Conservation (phyloP, 2,888 invertebrate genomes). For the Drosophila eohydei region DNA sequence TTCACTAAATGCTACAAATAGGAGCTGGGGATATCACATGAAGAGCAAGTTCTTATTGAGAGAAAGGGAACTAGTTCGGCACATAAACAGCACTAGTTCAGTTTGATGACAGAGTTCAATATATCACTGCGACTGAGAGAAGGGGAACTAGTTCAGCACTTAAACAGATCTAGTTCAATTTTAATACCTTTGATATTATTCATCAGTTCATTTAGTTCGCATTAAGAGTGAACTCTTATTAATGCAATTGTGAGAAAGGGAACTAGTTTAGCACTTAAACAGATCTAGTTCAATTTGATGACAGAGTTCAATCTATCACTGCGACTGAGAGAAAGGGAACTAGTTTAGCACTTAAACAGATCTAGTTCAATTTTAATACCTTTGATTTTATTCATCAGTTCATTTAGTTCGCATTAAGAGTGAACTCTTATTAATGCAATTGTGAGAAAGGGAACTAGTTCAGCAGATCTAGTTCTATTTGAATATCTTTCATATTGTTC, state of each 20-base stretch:
- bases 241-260: neutral
- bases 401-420: neutral
- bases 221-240: neutral
- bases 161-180: neutral
- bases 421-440: too few relatives aligned
- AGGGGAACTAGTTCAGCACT: neutral
- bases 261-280: neutral
- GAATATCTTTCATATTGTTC: too few relatives aligned
- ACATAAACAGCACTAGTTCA: neutral
- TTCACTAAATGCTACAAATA: slow-evolving; percentile 28
- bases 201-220: neutral
- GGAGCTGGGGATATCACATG: neutral
- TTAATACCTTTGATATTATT: too few relatives aligned
- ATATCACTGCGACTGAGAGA: neutral
- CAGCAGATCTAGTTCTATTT: too few relatives aligned
- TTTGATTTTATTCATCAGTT: too few relatives aligned
- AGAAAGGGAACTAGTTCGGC: neutral
- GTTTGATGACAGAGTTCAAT: slow-evolving; percentile 4
- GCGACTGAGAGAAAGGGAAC: too few relatives aligned
- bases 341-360: too few relatives aligned
- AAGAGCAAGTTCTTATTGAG: neutral
- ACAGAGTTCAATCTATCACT: neutral
- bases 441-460: too few relatives aligned
- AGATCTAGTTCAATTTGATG: neutral
- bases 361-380: too few relatives aligned